A percentile compares a stretch with the other conserved stretches of the same genome.
Evolutionary conservation across 2,113 vertebrate species (phyloP).

Genomic region (Brienomyrus longianalis): DNA sequence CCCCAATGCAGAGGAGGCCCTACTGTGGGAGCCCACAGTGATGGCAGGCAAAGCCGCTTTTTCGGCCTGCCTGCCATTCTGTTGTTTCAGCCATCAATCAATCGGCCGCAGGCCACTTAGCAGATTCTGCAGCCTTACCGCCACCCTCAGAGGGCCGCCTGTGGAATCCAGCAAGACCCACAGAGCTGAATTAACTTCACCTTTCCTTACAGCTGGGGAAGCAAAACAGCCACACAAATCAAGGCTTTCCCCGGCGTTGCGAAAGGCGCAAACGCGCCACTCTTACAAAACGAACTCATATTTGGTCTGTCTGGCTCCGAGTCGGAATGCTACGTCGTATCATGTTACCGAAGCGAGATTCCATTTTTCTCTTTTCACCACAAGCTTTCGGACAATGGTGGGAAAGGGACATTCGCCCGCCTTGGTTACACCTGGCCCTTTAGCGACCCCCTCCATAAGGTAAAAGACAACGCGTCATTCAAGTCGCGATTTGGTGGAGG

Average conservation of each 20-base stretch:
- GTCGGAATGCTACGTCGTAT: not conserved
- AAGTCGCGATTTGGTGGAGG: no score
- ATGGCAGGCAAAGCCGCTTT: not conserved
- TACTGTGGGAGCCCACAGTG: not conserved
- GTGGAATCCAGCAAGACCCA: not conserved
- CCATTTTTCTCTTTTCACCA: not conserved
- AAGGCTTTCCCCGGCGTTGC: not conserved
- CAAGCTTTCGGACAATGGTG: not conserved
- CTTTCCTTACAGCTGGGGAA: not conserved
- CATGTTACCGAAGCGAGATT: not conserved
- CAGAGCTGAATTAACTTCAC: conserved; percentile 5
- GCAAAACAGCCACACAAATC: not conserved
- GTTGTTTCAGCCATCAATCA: not conserved
- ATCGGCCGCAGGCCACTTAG: not conserved
- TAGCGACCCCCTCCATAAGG: not conserved
- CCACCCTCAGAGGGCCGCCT: not conserved
- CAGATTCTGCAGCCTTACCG: not conserved
- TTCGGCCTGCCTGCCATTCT: not conserved
- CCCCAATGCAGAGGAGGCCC: not conserved
- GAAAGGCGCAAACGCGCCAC: not conserved
- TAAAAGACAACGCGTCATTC: not conserved
- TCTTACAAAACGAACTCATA: not conserved
- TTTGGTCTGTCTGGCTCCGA: not conserved
- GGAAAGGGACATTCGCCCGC: not conserved
- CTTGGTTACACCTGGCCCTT: not conserved